phyloP scores from a whole-genome alignment of 1,140 invertebrate genomes.

The Vanessa tameamea region DNA sequence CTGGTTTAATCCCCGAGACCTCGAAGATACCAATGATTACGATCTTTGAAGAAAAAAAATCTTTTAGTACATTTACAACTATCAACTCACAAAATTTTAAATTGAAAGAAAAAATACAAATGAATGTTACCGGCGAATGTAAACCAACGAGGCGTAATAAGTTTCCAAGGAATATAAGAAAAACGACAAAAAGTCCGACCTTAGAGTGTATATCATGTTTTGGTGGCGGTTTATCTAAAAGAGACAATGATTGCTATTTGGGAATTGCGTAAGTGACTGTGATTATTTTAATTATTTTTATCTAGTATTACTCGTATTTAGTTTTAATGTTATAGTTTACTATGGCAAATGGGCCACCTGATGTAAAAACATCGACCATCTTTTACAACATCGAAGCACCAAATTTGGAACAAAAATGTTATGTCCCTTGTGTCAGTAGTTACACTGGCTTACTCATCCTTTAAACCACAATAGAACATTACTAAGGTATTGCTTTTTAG shows the following conservation, averaged over 20 bases:
- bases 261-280: conserved; percentile 41
- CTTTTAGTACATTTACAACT: conserved; percentile 45
- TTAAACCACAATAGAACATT: too few relatives aligned
- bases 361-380: too few relatives aligned
- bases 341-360: too few relatives aligned
- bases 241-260: conserved; percentile 47
- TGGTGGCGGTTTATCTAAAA: conserved; percentile 36
- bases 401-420: too few relatives aligned
- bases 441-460: too few relatives aligned
- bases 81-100: conserved; percentile 43
- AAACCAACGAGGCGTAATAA: conserved; percentile 1
- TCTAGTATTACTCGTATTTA: background rate
- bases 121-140: background rate
- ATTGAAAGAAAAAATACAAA: conserved; percentile 41
- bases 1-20: conserved; percentile 35
- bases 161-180: conserved; percentile 19
- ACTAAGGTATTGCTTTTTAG: too few relatives aligned
- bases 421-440: too few relatives aligned
- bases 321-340: too few relatives aligned
- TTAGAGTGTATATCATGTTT: conserved; percentile 47
- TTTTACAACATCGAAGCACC: too few relatives aligned
- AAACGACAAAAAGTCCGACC: conserved; percentile 13
- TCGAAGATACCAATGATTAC: conserved; percentile 44
- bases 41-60: conserved; percentile 43
- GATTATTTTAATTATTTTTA: too few relatives aligned